Base-by-base conservation (phyloP, 2,113 vertebrate species). In the Ursus arctos region DNA sequence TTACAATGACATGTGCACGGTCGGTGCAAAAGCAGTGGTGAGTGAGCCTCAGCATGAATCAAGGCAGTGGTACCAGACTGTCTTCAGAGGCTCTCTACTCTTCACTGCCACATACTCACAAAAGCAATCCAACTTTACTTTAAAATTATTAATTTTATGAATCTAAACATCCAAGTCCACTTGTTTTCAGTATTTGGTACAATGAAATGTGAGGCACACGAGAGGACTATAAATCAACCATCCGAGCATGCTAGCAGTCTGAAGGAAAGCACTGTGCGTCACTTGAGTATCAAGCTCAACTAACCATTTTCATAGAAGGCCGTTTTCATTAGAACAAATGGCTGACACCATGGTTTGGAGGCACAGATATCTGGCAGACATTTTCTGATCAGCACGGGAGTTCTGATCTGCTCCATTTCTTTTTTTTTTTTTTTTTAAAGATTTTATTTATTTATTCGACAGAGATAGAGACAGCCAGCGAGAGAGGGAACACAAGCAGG, bases 1-100 rank as follows among this genome's bases (percentile, higher is more conserved):
- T 49, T 76, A 31, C 3, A 5, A 0, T 18, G 16, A 31, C 87
- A 53, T n/a, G 3, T 36, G 40, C 16, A 22, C 0, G 2, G 14
- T 51, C 0, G 49, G 13, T 31, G 14, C 24, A 47, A 71, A 69
- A 53, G 28, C 47, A 83, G 40, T 7, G 16, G n/a, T 9, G 7
- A 16, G 57, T 2, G 36, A 9, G 22, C 57, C 24, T 53, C 18
- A 49, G 18, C 12, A 40, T 15, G 31, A 82, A 81, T 47, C 67
- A n/a, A 88, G 16, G 24, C 36, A 57, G 33, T 40, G 13, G 65
- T 1, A n/a, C 10, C 51, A 22, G 18, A 82, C 3, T 26, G 18
- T 71, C 24, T 19, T 57, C 49, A 40, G 1, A 22, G 28, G 33
- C 47, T 28, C 26, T 61, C 47, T 9, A 36, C 14, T 85, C 33